Percentiles rank a stretch among this genome's conserved stretches.
phyloP scores from a whole-genome alignment of 2,797 vertebrate genomes.

The Coluber constrictor region DNA sequence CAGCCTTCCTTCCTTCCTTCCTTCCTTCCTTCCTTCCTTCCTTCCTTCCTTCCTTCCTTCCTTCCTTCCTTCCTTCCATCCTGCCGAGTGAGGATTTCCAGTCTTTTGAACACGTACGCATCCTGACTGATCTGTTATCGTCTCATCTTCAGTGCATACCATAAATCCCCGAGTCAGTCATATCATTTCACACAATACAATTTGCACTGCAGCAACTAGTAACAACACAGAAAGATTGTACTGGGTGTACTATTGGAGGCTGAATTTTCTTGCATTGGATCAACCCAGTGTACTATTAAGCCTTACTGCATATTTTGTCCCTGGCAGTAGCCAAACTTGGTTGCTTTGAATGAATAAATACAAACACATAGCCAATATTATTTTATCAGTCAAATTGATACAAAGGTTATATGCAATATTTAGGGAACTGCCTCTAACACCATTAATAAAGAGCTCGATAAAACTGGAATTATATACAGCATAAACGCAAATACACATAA shows the following conservation, averaged over 20 bases:
- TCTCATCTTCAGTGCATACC: neutral
- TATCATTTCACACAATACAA: neutral
- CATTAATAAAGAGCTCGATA: neutral
- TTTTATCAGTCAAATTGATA: neutral
- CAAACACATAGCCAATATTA: conserved; percentile 8
- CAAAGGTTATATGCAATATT: neutral
- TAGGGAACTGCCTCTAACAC: neutral
- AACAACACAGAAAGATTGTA: conserved; percentile 14
- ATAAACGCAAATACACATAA: neutral
- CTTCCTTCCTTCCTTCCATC: neutral
- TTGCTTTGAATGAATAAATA: neutral
- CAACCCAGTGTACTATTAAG: neutral
- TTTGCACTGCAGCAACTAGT: conserved; percentile 13
- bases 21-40: neutral
- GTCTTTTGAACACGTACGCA: neutral
- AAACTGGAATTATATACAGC: neutral
- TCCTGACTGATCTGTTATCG: conserved; percentile 6
- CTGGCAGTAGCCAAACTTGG: neutral
- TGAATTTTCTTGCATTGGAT: conserved; percentile 8
- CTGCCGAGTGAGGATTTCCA: conserved; percentile 3
- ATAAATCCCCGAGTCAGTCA: neutral
- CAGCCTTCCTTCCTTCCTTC: neutral
- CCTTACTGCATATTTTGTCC: conserved; percentile 13
- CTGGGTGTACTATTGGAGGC: neutral
- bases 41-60: neutral